These are phyloP conservation scores for Abrostola triplasia DNA, from an alignment of 2,888 invertebrate genomes.

Conservation along the genomic window DNA sequence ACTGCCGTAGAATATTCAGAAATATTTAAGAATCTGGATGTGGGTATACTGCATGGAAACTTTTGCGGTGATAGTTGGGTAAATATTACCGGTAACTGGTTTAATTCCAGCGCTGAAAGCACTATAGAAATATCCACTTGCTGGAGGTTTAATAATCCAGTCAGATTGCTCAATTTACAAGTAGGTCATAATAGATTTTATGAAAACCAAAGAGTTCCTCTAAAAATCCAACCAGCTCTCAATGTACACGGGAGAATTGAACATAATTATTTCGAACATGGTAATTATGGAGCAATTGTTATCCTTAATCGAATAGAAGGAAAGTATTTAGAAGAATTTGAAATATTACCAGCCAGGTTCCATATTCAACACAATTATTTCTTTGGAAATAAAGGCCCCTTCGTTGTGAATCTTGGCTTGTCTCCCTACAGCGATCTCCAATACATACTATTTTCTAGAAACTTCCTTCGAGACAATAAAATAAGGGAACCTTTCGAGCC, in stretches of 20 bases:
- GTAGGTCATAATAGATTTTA: constrained; percentile 96
- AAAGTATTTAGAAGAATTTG: constrained; percentile 93
- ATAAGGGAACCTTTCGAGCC: constrained; percentile 95
- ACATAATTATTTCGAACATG: constrained; percentile 96
- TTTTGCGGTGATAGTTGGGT: constrained; percentile 95
- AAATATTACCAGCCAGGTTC: constrained; percentile 91
- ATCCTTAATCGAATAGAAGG: constrained; percentile 92
- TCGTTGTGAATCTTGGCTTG: constrained; percentile 95
- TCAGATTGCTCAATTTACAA: constrained; percentile 90
- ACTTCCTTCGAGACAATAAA: constrained; percentile 95
- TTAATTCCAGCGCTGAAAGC: constrained; percentile 93
- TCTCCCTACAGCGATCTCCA: constrained; percentile 96
- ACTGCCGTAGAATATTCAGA: constrained; percentile 95
- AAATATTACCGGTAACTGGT: constrained; percentile 97
- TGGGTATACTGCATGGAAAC: constrained; percentile 97
- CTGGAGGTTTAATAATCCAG: constrained; percentile 89
- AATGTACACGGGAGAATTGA: constrained; percentile 94
- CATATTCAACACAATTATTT: constrained; percentile 96
- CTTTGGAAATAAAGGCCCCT: constrained; percentile 95
- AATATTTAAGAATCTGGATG: constrained; percentile 95
- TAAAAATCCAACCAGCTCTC: constrained; percentile 94
- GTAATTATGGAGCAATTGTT: constrained; percentile 94
- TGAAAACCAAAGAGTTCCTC: constrained; percentile 91
- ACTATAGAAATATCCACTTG: constrained; percentile 95
- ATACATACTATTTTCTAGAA: constrained; percentile 94